These are phyloP conservation scores for Austrofundulus limnaeus DNA, from an alignment of 2,113 vertebrate species.

Conservation along the genomic window DNA sequence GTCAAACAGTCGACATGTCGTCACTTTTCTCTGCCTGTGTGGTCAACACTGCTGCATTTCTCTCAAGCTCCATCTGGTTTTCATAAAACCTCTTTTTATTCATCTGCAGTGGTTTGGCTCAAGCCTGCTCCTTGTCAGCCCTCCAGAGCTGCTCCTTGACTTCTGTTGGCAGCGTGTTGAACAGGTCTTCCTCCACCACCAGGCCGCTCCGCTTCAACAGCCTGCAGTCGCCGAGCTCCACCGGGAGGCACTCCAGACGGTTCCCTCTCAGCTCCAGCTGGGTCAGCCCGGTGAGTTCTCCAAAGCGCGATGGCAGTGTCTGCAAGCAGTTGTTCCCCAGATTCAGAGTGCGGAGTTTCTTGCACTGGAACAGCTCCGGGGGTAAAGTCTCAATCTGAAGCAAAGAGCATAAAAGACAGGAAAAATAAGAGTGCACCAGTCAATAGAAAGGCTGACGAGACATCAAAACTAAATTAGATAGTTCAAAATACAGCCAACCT, in stretches of 20 bases:
- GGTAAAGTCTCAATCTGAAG: conserved; percentile 91
- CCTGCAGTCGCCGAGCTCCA: conserved; percentile 93
- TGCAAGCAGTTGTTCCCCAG: conserved; percentile 94
- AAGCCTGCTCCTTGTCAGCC: conserved; percentile 92
- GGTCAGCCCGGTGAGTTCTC: conserved; percentile 88
- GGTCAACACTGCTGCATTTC: conserved; percentile 9
- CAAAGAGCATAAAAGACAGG: not conserved
- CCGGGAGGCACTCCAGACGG: conserved; percentile 91
- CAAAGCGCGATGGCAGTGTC: conserved; percentile 89
- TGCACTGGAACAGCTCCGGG: conserved; percentile 95
- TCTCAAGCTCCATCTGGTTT: not conserved
- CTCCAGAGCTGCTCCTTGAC: conserved; percentile 94
- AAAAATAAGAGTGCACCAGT: conserved; percentile 2
- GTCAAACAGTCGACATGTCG: not conserved
- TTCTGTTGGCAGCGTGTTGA: conserved; percentile 91
- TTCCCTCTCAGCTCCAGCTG: conserved; percentile 96
- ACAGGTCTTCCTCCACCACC: conserved; percentile 95
- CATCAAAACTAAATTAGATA: too few species aligned
- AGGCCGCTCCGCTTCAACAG: conserved; percentile 90
- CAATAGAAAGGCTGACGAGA: conserved; percentile 2
- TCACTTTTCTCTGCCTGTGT: conserved; percentile 1
- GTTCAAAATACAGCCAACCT: too few species aligned
- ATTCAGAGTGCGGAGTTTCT: conserved; percentile 91
- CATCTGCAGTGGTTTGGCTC: conserved; percentile 55
- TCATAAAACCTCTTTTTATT: conserved; percentile 6